These are phyloP conservation scores for Parambassis ranga DNA, from an alignment of 2,797 vertebrate species.

Conservation along the genomic window DNA sequence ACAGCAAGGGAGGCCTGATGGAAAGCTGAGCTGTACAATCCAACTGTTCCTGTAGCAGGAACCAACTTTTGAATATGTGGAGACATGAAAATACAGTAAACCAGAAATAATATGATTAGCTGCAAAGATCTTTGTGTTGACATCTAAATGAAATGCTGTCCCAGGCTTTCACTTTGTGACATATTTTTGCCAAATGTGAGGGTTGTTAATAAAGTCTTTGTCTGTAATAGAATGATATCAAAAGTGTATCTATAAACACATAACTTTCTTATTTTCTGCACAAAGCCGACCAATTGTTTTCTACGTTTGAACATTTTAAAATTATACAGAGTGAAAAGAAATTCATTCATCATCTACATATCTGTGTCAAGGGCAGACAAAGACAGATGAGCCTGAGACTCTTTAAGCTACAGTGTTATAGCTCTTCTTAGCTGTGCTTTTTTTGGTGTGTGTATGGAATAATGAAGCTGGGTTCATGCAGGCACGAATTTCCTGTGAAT, in stretches of 20 bases:
- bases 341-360: neutral
- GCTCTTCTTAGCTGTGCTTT: neutral
- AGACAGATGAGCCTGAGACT: neutral
- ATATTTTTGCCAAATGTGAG: neutral
- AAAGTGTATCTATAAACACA: neutral
- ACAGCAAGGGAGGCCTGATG: neutral
- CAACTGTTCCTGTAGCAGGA: conserved; percentile 51
- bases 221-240: neutral
- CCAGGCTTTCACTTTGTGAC: neutral
- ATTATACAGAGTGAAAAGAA: neutral
- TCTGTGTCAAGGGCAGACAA: conserved; percentile 4
- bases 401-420: conserved; percentile 16
- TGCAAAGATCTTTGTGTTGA: conserved; percentile 35
- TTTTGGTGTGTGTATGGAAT: neutral
- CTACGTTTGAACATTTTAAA: neutral
- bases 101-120: too few species aligned
- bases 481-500: conserved; percentile 49
- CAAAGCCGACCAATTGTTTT: neutral
- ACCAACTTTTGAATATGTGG: conserved; percentile 27
- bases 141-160: conserved; percentile 2
- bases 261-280: neutral
- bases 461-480: conserved; percentile 48
- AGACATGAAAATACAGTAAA: neutral
- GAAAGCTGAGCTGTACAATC: too few species aligned
- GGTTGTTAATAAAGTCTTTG: neutral